A percentile compares a stretch with the other conserved stretches of the same genome.
These are phyloP conservation scores for Sceliomorpha sp. DNA, from an alignment of 2,888 invertebrate species.

Conservation along the genomic window DNA sequence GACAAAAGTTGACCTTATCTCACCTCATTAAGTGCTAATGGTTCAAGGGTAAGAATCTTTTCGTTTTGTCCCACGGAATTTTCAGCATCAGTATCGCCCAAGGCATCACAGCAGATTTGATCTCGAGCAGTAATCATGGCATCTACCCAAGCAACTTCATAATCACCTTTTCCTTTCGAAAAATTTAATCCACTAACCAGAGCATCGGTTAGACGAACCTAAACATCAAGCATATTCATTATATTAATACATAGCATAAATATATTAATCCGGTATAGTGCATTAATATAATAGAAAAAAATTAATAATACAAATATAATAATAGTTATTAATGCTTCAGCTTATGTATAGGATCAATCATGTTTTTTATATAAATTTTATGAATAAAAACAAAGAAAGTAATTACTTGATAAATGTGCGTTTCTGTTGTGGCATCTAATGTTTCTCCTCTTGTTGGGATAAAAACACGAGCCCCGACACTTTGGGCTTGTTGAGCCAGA, in stretches of 20 bases:
- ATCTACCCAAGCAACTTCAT: conserved; percentile 98
- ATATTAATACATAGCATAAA: background rate
- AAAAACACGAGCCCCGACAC: conserved; percentile 88
- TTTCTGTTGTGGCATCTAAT: conserved; percentile 98
- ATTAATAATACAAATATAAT: conserved; percentile 12
- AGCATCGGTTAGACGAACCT: conserved; percentile 95
- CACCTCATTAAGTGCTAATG: conserved; percentile 81
- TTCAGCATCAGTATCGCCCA: conserved; percentile 82
- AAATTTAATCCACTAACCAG: conserved; percentile 93
- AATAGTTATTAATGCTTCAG: conserved; percentile 16
- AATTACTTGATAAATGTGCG: conserved; percentile 96
- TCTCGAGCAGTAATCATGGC: conserved; percentile 85
- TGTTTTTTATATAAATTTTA: no score
- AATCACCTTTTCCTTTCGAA: conserved; percentile 90
- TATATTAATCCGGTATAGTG: no score
- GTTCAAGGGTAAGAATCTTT: conserved; percentile 87
- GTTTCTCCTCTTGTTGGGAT: conserved; percentile 90
- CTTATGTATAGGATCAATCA: no score
- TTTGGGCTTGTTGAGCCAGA: conserved; percentile 86
- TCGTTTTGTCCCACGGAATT: conserved; percentile 78
- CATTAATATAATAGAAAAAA: conserved; percentile 35
- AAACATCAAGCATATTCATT: conserved; percentile 47
- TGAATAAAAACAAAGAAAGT: conserved; percentile 13
- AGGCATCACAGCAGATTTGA: conserved; percentile 82
- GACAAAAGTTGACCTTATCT: no score